phyloP scores from a whole-genome alignment of 2,797 vertebrate genomes.

The Choloepus didactylus region DNA sequence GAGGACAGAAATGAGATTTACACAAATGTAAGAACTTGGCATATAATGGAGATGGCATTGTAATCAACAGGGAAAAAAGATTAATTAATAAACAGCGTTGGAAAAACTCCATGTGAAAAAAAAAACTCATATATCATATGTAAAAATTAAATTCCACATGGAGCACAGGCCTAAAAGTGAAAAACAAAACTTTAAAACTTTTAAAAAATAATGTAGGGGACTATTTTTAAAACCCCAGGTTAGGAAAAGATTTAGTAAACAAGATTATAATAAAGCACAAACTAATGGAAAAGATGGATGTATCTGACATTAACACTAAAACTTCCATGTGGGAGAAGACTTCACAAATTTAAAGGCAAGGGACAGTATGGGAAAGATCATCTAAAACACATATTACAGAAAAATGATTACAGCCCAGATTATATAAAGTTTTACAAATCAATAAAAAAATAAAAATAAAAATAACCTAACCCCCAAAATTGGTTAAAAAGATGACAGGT shows the following conservation, averaged over 20 bases:
- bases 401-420: background rate
- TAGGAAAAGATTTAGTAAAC: background rate
- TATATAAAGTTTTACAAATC: background rate
- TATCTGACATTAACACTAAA: background rate
- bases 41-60: background rate
- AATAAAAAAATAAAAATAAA: background rate
- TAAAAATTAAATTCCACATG: background rate
- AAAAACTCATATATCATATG: background rate
- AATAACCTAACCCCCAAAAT: background rate
- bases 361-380: background rate
- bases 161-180: background rate
- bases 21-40: background rate
- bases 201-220: background rate
- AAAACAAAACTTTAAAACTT: background rate
- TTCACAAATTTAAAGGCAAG: background rate
- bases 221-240: background rate
- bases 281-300: background rate
- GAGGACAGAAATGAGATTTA: background rate
- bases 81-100: background rate
- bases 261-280: background rate
- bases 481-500: background rate
- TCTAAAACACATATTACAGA: background rate
- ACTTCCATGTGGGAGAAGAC: background rate
- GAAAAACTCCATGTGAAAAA: background rate
- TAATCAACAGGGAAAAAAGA: background rate